Evolutionary conservation across 2,888 invertebrate species (phyloP).

Genomic region (Ectemnius lituratus): DNA sequence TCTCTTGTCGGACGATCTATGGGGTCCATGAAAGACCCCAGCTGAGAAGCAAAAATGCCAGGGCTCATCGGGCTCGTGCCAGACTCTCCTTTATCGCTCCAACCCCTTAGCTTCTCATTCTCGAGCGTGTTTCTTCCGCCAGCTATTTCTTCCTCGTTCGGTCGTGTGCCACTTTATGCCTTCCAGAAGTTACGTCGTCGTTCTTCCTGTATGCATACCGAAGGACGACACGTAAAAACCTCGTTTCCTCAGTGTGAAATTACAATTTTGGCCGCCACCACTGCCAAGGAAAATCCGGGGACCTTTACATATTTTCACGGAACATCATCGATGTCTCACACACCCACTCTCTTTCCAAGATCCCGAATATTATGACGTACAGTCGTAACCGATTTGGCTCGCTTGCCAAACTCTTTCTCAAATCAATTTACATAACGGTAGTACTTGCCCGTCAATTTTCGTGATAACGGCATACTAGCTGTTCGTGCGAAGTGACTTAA

Average conservation of each 20-base stretch:
- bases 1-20: constrained; percentile 22
- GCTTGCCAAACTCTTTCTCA: not conserved
- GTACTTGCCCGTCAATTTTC: too few species aligned
- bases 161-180: constrained; percentile 46
- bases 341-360: too few species aligned
- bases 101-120: constrained; percentile 5
- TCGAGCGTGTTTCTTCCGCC: constrained; percentile 15
- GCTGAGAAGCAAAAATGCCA: constrained; percentile 39
- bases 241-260: constrained; percentile 13
- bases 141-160: constrained; percentile 11
- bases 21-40: constrained; percentile 45
- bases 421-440: too few species aligned
- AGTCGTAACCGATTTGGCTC: not conserved
- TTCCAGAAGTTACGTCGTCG: constrained; percentile 29
- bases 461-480: too few species aligned
- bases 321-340: constrained; percentile 15
- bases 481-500: too few species aligned
- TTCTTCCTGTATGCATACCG: constrained; percentile 12
- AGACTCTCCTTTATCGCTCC: constrained; percentile 8
- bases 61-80: constrained; percentile 24
- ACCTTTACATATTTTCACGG: not conserved
- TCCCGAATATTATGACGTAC: not conserved
- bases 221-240: not conserved
- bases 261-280: constrained; percentile 21
- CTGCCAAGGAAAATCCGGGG: not conserved